A percentile compares a stretch with the other conserved stretches of the same genome.
phyloP scores from a whole-genome alignment of 2,113 vertebrate species.

The Panurus biarmicus region DNA sequence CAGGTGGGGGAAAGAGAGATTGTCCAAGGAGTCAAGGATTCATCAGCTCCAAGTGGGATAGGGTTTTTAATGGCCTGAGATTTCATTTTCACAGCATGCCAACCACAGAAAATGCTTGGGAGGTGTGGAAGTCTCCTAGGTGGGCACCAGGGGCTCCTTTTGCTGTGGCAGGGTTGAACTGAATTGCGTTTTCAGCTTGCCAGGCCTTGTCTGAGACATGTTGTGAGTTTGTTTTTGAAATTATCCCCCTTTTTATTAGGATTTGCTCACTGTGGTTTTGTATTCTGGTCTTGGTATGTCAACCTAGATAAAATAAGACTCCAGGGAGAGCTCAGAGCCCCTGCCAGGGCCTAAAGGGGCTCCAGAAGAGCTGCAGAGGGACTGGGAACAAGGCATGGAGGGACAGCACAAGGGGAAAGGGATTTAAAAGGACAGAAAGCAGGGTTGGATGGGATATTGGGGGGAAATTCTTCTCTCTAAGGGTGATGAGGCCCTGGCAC shows the following conservation, averaged over 20 bases:
- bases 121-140: background rate
- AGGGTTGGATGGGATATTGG: accelerated
- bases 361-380: background rate
- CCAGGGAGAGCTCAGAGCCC: background rate
- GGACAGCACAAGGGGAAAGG: background rate
- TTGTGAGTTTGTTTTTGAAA: background rate
- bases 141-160: background rate
- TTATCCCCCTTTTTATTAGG: background rate
- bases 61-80: background rate
- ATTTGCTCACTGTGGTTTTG: background rate
- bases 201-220: accelerated
- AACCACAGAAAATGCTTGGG: background rate
- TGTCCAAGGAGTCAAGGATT: background rate
- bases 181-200: background rate
- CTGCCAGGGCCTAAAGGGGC: background rate
- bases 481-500: background rate
- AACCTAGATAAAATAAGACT: background rate
- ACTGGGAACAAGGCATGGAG: background rate
- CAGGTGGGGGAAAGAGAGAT: background rate
- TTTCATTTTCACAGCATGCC: background rate
- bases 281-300: background rate
- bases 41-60: background rate
- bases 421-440: background rate
- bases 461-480: accelerated
- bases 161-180: background rate